phyloP scores from a whole-genome alignment of 2,888 invertebrate species.

The Muschampia plurimacula region DNA sequence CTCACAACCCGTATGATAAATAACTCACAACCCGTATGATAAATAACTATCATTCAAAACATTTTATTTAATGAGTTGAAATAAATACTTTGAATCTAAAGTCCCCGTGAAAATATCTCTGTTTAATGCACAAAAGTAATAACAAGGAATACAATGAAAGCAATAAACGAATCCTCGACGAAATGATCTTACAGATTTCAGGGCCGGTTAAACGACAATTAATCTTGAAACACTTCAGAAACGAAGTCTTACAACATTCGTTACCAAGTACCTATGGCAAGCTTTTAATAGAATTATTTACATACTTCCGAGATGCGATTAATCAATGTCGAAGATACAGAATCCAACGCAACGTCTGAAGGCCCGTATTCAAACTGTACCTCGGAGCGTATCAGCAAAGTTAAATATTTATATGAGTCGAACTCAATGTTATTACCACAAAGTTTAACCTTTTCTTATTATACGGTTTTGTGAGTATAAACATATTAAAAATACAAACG shows the following conservation, averaged over 20 bases:
- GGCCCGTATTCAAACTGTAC: conserved; percentile 14
- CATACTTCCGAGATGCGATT: conserved; percentile 30
- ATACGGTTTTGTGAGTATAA: too few species aligned
- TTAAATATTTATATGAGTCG: conserved; percentile 25
- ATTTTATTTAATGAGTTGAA: too few species aligned
- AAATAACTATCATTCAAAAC: too few species aligned
- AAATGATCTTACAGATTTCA: background rate
- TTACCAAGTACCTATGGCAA: conserved; percentile 3
- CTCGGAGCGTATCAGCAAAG: conserved; percentile 15
- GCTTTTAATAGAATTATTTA: conserved; percentile 31
- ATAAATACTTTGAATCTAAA: too few species aligned
- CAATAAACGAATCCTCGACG: too few species aligned
- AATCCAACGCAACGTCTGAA: conserved; percentile 5
- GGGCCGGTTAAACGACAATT: background rate
- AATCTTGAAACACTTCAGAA: conserved; percentile 1
- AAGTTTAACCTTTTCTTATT: background rate
- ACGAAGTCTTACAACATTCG: conserved; percentile 10
- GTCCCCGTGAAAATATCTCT: too few species aligned
- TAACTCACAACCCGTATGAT: too few species aligned
- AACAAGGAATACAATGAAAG: too few species aligned
- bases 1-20: too few species aligned
- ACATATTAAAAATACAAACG: too few species aligned
- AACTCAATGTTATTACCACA: background rate
- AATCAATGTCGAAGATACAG: conserved; percentile 32
- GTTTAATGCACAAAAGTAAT: too few species aligned